Conservation (phyloP, 2,113 vertebrate species). For the Apteryx owenii region DNA sequence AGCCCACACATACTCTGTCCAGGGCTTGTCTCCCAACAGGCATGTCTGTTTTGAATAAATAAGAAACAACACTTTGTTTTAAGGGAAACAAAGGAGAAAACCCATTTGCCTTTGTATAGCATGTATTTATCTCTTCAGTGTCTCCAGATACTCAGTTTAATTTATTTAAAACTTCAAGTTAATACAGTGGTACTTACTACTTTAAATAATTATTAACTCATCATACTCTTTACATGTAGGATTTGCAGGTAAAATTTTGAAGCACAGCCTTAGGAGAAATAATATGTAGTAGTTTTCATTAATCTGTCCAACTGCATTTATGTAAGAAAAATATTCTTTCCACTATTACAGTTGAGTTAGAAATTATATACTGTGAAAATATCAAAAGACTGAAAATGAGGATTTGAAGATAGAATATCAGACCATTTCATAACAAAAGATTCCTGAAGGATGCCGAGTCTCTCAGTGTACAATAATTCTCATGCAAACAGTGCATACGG, state of each 20-base stretch:
- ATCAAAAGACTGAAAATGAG: not conserved
- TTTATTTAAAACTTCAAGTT: not conserved
- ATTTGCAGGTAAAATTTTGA: not conserved
- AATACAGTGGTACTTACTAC: not conserved
- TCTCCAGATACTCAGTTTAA: not conserved
- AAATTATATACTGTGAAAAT: not conserved
- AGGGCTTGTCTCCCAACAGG: not conserved
- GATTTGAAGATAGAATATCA: not conserved
- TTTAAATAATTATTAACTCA: not conserved
- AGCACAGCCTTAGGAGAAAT: not conserved
- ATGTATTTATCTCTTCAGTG: not conserved
- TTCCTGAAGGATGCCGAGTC: not conserved
- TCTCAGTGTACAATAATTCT: not conserved
- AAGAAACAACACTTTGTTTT: not conserved
- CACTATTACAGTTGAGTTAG: not conserved
- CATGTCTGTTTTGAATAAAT: not conserved
- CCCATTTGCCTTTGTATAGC: not conserved
- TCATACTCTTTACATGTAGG: not conserved
- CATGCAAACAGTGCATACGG: not conserved
- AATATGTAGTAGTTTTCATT: not conserved
- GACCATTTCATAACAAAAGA: not conserved
- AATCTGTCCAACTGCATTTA: not conserved
- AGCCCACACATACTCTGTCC: not conserved
- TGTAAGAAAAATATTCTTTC: not conserved
- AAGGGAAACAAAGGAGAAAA: not conserved